phyloP scores from a whole-genome alignment of 2,797 vertebrate genomes.

The Buceros bicornis region DNA sequence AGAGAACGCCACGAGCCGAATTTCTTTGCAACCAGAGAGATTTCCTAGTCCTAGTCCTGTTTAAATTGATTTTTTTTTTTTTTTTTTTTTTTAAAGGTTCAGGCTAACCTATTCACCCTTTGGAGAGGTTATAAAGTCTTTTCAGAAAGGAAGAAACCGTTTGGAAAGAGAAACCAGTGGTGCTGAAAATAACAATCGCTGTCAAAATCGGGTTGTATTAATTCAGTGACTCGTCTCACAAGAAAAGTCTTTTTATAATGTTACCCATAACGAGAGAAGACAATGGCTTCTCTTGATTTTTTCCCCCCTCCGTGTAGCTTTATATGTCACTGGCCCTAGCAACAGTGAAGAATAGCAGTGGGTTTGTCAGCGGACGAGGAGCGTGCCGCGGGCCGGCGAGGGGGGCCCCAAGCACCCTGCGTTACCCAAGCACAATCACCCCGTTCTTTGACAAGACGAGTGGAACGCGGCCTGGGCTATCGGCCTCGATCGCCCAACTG shows the following conservation, averaged over 20 bases:
- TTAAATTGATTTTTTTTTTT: too few species aligned
- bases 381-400: rapidly evolving
- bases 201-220: slow-evolving; percentile 1
- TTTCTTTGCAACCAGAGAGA: neutral
- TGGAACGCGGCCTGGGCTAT: neutral
- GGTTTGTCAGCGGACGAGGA: neutral
- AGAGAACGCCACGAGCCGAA: neutral
- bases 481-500: neutral
- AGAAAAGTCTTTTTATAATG: slow-evolving; percentile 42
- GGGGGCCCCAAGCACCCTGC: neutral
- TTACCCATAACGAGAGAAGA: neutral
- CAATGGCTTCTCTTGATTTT: slow-evolving; percentile 42
- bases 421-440: neutral
- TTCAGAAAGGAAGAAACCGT: neutral
- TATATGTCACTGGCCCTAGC: slow-evolving; percentile 31
- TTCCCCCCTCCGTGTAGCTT: neutral
- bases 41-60: neutral
- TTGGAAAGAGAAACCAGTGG: neutral
- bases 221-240: slow-evolving; percentile 24
- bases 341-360: slow-evolving; percentile 39
- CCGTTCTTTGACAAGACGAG: neutral
- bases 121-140: neutral
- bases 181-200: neutral
- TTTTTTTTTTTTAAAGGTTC: neutral
- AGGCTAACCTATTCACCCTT: neutral